Base-by-base conservation (phyloP, 1,140 invertebrate genomes). In the Anastrepha obliqua region DNA sequence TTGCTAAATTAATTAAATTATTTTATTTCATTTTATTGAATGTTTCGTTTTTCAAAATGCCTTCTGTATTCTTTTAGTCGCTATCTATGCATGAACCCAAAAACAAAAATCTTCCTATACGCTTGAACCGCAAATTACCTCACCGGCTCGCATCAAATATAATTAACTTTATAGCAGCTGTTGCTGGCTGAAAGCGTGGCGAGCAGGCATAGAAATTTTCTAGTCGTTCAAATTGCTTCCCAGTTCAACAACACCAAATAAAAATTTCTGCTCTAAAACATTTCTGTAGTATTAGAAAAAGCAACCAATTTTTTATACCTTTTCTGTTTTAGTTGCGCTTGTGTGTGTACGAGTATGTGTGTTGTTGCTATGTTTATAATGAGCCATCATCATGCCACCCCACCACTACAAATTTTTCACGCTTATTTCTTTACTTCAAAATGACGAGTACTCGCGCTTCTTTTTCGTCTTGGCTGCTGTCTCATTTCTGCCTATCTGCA, bases 211-310 rank as follows among this genome's bases (percentile, higher is more conserved):
- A 55, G 7, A 51, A 8, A 20, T 58, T 81, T 81, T 81, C 74
- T 81, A 4, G n/a, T 29, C 47, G 44, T 29, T 55, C 47, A 81
- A 81, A 81, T 81, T 81, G 47, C 74, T 81, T 81, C 74, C 74
- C 47, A 81, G 74, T 81, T 81, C 74, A 81, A 81, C 74, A 55
- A 81, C 74, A 81, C n/a, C 74, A 81, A 81, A 81, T 81, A 20
- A 81, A 81, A 81, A 8, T 81, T 81, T 81, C 74, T 81, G 74
- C 74, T 81, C 47, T 55, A 81, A 55, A 55, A 81, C 44, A 55
- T 81, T 78, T 81, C 47, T 55, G 51, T 81, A 47, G 74, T 47
- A 42, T 70, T 70, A 55, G n/a, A 55, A 55, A 20, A 78, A 78
- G n/a, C 42, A 9, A 78, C 13, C 0, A 78, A 17, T 20, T 4